These are phyloP conservation scores for Lottia scabra DNA, from an alignment of 2,888 invertebrate genomes.

Conservation along the genomic window DNA sequence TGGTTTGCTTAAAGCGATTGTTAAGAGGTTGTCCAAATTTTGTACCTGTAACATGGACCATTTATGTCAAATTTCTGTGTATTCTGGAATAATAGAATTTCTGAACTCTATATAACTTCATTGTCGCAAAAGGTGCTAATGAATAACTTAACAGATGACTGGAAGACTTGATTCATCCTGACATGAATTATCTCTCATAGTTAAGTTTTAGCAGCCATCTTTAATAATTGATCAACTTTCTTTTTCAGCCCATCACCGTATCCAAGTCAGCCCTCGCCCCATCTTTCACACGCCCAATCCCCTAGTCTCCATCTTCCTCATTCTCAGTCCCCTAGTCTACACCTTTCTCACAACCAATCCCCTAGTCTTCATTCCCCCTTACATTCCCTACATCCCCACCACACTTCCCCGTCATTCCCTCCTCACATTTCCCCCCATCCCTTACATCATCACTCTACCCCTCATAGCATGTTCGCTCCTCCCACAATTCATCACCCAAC, in stretches of 20 bases:
- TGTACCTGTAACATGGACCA: too few relatives aligned
- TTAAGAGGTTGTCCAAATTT: too few relatives aligned
- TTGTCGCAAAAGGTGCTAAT: too few relatives aligned
- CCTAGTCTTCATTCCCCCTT: slow-evolving; percentile 24
- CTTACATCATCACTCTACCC: slow-evolving; percentile 19
- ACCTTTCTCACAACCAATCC: slow-evolving; percentile 22
- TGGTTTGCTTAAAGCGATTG: too few relatives aligned
- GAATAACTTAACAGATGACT: too few relatives aligned
- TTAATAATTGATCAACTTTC: not conserved
- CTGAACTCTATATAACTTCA: too few relatives aligned
- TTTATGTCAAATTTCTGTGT: too few relatives aligned
- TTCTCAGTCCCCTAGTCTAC: slow-evolving; percentile 17
- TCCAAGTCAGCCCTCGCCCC: slow-evolving; percentile 21
- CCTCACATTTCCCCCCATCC: slow-evolving; percentile 27
- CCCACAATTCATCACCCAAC: slow-evolving; percentile 32
- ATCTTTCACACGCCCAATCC: slow-evolving; percentile 15
- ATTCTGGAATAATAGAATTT: too few relatives aligned
- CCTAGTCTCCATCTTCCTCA: slow-evolving; percentile 18
- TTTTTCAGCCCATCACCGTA: slow-evolving; percentile 10
- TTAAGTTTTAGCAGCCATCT: too few relatives aligned
- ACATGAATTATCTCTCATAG: too few relatives aligned
- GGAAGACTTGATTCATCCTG: too few relatives aligned
- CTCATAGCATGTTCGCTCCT: slow-evolving; percentile 54
- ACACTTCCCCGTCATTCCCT: slow-evolving; percentile 28
- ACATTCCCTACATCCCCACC: slow-evolving; percentile 29